phyloP scores from a whole-genome alignment of 2,113 vertebrate species.

The Gymnobelideus leadbeateri region DNA sequence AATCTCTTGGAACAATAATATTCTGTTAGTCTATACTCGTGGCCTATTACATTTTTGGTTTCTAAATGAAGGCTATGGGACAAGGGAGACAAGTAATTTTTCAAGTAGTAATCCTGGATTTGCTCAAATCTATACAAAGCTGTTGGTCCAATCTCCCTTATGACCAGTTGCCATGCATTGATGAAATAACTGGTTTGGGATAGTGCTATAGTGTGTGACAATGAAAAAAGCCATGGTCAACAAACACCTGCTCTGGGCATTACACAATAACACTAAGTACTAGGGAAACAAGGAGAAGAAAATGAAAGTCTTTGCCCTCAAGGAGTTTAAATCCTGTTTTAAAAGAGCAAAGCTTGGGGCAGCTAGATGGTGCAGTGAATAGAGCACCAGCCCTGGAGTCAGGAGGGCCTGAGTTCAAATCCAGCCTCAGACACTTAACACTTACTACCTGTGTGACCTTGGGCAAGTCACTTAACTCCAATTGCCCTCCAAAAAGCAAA shows the following conservation, averaged over 20 bases:
- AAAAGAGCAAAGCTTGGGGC: not conserved
- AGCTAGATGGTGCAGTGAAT: no score
- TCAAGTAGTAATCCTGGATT: not conserved
- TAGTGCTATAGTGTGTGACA: not conserved
- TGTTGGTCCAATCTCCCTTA: not conserved
- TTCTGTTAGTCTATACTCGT: not conserved
- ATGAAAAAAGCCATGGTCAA: not conserved
- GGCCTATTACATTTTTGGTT: not conserved
- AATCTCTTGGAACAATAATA: not conserved
- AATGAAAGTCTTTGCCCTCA: not conserved
- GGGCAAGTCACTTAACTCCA: no score
- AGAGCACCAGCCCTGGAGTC: no score
- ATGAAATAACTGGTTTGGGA: not conserved
- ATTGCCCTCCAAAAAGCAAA: no score
- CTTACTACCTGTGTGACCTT: no score
- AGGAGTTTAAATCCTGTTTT: not conserved
- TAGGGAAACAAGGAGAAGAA: not conserved
- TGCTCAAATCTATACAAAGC: not conserved
- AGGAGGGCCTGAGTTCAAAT: no score
- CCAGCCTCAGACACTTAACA: no score
- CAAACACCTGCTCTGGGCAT: not conserved
- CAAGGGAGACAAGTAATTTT: not conserved
- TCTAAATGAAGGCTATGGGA: not conserved
- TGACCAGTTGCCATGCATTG: not conserved
- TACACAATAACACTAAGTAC: not conserved